A percentile compares a stretch with the other conserved stretches of the same genome.
Conservation (phyloP, 2,797 vertebrate genomes). For the Sebastes variabilis region DNA sequence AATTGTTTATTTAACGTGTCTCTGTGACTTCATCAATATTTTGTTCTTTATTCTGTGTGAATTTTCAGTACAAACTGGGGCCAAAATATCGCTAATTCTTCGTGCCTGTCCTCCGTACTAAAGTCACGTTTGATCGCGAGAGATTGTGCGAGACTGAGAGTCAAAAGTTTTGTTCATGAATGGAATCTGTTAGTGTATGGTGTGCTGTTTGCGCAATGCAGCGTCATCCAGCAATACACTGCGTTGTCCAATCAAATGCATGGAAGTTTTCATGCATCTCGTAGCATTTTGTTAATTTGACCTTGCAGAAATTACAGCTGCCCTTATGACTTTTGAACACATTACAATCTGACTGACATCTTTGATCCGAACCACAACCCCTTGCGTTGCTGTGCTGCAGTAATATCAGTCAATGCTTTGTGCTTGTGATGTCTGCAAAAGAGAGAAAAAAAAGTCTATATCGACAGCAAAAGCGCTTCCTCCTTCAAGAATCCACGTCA, state of each 20-base stretch:
- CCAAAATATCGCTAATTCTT: too few species aligned
- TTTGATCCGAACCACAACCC: neutral
- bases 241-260: neutral
- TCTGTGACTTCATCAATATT: too few species aligned
- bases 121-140: too few species aligned
- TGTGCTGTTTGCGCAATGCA: too few species aligned
- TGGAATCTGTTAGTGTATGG: too few species aligned
- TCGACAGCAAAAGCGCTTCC: neutral
- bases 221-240: neutral
- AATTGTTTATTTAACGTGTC: too few species aligned
- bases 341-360: neutral
- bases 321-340: neutral
- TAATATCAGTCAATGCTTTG: neutral
- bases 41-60: too few species aligned
- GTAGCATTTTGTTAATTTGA: neutral
- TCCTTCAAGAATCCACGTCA: conserved; percentile 11
- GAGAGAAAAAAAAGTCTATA: neutral
- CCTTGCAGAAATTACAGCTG: neutral
- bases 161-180: too few species aligned
- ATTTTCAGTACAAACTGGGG: too few species aligned
- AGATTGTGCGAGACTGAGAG: too few species aligned
- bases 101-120: too few species aligned
- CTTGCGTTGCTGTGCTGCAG: neutral
- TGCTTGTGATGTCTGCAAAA: neutral
- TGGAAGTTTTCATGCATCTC: neutral